These are phyloP conservation scores for Drosophila setosimentum DNA, from an alignment of 2,888 invertebrate genomes.

Conservation along the genomic window DNA sequence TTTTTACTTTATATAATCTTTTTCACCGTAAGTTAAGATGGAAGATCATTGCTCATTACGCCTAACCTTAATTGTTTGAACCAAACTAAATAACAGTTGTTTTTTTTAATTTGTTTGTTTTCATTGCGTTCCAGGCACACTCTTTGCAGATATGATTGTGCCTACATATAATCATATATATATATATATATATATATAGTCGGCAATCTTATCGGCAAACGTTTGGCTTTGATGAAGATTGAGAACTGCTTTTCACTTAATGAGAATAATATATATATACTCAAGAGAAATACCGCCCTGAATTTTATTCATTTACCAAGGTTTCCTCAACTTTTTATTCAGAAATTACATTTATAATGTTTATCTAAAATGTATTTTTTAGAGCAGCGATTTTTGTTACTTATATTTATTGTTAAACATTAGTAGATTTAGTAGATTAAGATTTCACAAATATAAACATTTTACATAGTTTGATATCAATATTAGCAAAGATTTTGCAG, in stretches of 20 bases:
- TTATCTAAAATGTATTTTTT: not conserved
- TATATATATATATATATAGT: slow-evolving; percentile 1
- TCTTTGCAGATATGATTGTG: slow-evolving; percentile 22
- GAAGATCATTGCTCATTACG: slow-evolving; percentile 15
- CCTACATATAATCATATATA: not conserved
- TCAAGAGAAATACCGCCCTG: not conserved
- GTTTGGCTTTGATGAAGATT: slow-evolving; percentile 18
- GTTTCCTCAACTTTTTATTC: not conserved
- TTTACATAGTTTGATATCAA: too few species aligned
- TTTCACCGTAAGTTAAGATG: not conserved
- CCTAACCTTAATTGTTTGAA: too few species aligned
- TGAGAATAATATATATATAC: not conserved
- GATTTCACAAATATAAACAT: too few species aligned
- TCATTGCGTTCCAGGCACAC: slow-evolving; percentile 21
- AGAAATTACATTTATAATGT: too few species aligned
- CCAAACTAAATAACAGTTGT: not conserved
- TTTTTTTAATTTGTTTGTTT: not conserved
- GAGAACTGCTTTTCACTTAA: slow-evolving; percentile 7
- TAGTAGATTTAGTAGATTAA: too few species aligned
- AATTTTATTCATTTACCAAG: not conserved
- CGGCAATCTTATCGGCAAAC: slow-evolving; percentile 27
- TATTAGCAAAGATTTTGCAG: too few species aligned
- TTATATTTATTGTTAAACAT: too few species aligned
- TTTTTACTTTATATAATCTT: not conserved
- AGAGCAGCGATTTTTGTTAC: too few species aligned